Evolutionary conservation across 2,797 vertebrate genomes (phyloP).

Genomic region (Spheniscus humboldti): DNA sequence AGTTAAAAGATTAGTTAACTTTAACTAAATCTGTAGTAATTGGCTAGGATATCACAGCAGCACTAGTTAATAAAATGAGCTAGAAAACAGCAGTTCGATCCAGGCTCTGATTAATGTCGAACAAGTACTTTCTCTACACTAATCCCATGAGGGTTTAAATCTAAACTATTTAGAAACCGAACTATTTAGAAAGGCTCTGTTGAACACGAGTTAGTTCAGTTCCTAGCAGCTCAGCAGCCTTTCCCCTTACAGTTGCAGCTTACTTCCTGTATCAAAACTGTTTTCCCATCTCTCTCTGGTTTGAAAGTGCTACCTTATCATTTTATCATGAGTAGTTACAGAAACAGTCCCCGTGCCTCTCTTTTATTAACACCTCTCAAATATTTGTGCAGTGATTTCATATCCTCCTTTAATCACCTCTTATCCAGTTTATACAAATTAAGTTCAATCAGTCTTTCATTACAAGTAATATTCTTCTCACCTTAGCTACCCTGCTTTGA

Average conservation of each 20-base stretch:
- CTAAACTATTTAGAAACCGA: neutral
- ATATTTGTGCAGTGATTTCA: conserved; percentile 58
- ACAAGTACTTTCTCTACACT: neutral
- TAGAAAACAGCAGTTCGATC: neutral
- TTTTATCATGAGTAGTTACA: neutral
- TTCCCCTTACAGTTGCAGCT: neutral
- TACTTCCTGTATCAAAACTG: neutral
- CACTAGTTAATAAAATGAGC: neutral
- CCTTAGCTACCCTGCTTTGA: neutral
- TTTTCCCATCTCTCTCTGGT: neutral
- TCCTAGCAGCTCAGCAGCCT: neutral
- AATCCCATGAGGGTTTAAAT: neutral
- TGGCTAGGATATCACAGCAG: neutral
- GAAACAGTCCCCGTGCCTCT: neutral
- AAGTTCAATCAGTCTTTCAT: conserved; percentile 8
- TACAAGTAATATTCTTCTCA: neutral
- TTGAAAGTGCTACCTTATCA: neutral
- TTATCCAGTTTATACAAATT: conserved; percentile 49
- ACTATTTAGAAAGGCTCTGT: conserved; percentile 9
- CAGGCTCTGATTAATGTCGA: neutral
- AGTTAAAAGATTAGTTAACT: neutral
- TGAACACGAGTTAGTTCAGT: neutral
- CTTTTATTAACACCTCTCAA: conserved; percentile 52
- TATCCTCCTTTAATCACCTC: conserved; percentile 47
- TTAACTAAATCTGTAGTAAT: neutral